Base-by-base conservation (phyloP, 2,888 invertebrate species). In the Suillia variegata region DNA sequence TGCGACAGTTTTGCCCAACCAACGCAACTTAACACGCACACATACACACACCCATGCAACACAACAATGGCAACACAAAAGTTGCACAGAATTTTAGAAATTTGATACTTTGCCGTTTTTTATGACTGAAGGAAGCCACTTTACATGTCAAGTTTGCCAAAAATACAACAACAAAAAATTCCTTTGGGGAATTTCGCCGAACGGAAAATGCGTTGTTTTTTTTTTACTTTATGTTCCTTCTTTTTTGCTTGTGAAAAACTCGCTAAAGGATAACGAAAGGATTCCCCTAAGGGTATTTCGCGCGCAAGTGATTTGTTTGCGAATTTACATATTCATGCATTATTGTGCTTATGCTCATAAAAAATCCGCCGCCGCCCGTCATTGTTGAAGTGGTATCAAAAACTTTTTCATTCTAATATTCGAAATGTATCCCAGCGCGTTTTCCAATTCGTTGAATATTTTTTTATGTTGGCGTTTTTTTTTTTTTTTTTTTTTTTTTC, bases 221-320 rank as follows among this genome's bases (percentile, higher is more conserved):
- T n/a, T n/a, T n/a, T n/a, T n/a, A n/a, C n/a, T n/a, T n/a, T n/a
- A 61, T 50, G 21, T 70, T 67, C 70, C 67, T 74, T 69, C 70
- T 70, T 70, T 67, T 69, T 70, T 68, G 71, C n/a, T n/a, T n/a
- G n/a, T n/a, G n/a, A n/a, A 73, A 73, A 74, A 73, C 73, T 71
- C 73, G 71, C 74, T 73, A 71, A 73, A 74, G 71, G 73, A 74
- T 71, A 73, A 71, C 73, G 64, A 68, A 73, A 69, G 70, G 71
- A 74, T 70, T 73, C 74, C 74, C 74, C 70, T 67, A 65, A 65
- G 73, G 73, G 67, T 70, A 67, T 74, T 73, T 73, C 73, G 65
- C 67, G 67, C 69, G 33, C 48, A 71, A 76, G 77, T 77, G 77
- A 78, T 78, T 78, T 78, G 74, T 77, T 74, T 72, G 71, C 71